phyloP scores from a whole-genome alignment of 2,888 invertebrate genomes.

The Metellina segmentata region DNA sequence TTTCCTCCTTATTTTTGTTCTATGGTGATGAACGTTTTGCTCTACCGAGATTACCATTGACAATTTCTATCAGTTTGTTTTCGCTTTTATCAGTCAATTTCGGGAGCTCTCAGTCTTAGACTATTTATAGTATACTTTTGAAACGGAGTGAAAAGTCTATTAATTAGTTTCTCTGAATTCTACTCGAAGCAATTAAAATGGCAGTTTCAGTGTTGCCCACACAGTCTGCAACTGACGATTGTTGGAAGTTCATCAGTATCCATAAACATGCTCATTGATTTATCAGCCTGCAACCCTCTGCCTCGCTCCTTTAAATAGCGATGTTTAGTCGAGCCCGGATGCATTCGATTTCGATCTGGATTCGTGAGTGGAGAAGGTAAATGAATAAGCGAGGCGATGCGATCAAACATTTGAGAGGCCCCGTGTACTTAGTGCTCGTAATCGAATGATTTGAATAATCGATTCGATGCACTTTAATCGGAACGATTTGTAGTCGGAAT shows the following conservation, averaged over 20 bases:
- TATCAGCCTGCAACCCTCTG: not conserved
- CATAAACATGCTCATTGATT: not conserved
- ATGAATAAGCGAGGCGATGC: not conserved
- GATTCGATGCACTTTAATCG: not conserved
- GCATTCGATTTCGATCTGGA: not conserved
- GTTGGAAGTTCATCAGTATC: not conserved
- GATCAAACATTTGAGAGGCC: not conserved
- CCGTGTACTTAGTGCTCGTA: not conserved
- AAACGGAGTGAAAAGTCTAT: not conserved
- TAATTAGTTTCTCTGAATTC: not conserved
- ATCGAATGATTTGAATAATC: conserved; percentile 1
- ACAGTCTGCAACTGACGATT: not conserved
- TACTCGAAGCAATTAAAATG: not conserved
- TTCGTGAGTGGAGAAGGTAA: not conserved
- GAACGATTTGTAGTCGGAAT: not conserved
- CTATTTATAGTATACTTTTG: no score
- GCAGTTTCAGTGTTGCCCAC: not conserved
- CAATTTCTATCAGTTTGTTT: no score
- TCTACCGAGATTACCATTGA: no score
- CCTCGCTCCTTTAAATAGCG: not conserved
- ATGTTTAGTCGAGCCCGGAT: not conserved
- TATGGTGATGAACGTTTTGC: no score
- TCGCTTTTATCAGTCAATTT: no score
- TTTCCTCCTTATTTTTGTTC: no score
- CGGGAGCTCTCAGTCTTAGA: no score